Percentiles rank a stretch among this genome's conserved stretches.
Evolutionary conservation across 2,888 invertebrate genomes (phyloP).

Genomic region (Apodemia hepburni): DNA sequence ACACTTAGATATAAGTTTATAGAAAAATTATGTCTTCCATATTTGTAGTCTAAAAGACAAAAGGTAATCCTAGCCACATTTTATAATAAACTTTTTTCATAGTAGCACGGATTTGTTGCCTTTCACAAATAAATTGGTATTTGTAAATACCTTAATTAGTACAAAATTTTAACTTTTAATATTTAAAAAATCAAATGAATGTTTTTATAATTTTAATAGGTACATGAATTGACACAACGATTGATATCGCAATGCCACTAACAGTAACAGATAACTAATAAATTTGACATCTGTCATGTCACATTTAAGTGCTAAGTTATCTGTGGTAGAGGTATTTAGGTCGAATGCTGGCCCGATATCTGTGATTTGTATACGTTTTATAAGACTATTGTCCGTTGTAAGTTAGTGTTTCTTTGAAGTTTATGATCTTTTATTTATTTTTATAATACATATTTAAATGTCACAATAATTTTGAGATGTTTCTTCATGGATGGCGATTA

Average conservation of each 20-base stretch:
- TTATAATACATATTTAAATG: too few species aligned
- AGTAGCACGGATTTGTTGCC: not conserved
- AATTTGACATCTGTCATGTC: not conserved
- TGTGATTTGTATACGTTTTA: not conserved
- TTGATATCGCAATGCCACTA: not conserved
- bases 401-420: not conserved
- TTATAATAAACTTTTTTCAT: not conserved
- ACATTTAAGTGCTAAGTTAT: not conserved
- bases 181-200: not conserved
- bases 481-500: too few species aligned
- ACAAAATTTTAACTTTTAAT: not conserved
- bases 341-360: not conserved
- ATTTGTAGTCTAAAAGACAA: slow-evolving; percentile 10
- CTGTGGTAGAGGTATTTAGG: slow-evolving; percentile 2
- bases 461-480: too few species aligned
- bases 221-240: not conserved
- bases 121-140: not conserved
- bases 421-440: too few species aligned
- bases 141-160: not conserved
- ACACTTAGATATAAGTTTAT: not conserved
- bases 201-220: not conserved
- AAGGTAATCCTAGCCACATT: not conserved
- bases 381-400: slow-evolving; percentile 3
- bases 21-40: not conserved
- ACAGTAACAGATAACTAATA: not conserved